Conservation (phyloP, 2,888 invertebrate species). For the Pammene fasciana region DNA sequence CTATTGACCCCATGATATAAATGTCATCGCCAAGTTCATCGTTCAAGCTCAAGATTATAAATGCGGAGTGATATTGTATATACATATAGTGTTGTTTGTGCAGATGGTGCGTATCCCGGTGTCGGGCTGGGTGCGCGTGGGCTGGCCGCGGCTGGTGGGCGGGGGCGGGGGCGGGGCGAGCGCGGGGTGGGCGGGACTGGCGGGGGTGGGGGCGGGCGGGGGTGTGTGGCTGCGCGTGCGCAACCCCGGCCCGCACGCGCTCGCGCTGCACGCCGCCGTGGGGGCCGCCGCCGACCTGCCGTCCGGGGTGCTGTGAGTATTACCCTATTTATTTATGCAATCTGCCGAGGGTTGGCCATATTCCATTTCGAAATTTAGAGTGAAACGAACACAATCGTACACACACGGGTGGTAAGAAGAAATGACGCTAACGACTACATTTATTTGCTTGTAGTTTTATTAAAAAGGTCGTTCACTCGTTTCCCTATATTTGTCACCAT, state of each 20-base stretch:
- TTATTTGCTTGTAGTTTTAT: no score
- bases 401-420: no score
- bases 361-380: no score
- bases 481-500: no score
- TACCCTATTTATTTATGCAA: no score
- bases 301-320: conserved; percentile 20
- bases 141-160: conserved; percentile 53
- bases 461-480: no score
- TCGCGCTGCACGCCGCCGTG: conserved; percentile 85
- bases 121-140: conserved; percentile 47
- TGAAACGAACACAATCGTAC: no score
- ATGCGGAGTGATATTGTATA: background rate
- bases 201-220: conserved; percentile 45
- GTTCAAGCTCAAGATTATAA: no score
- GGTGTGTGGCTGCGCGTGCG: conserved; percentile 82
- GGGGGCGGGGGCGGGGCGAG: conserved; percentile 42
- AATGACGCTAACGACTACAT: no score
- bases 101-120: conserved; percentile 55
- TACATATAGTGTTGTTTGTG: background rate
- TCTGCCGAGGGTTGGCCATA: no score
- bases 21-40: no score
- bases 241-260: conserved; percentile 88
- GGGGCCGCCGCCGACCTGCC: conserved; percentile 20
- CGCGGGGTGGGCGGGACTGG: conserved; percentile 44
- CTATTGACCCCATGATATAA: no score